Base-by-base conservation (phyloP, 2,113 vertebrate genomes). In the Phalacrocorax carbo region DNA sequence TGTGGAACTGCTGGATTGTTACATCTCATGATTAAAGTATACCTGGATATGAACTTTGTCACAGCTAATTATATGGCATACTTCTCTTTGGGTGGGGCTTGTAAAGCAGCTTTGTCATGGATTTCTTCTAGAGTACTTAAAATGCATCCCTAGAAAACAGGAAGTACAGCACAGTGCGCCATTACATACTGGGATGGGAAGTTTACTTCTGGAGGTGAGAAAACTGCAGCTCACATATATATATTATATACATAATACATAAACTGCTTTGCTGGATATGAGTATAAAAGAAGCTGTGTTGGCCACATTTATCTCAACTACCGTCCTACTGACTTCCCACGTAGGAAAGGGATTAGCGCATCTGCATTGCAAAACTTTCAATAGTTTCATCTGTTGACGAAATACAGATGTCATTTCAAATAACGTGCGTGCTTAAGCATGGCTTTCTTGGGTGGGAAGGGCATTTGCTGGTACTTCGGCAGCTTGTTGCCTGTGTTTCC, bases 371-470 rank as follows among this genome's bases (percentile, higher is more conserved):
- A 68, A 76, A 72, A 42, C 32, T 83, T 51, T 48, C 7, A 46
- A 0, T 42, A n/a, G 14, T 55, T 55, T 54, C 40, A 22, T 6
- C 60, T 82, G 40, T 17, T 65, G 21, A 3, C 54, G 44, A 64
- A 55, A 27, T 32, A 36, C 32, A 51, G 52, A 5, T 66, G 61
- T 55, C 18, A 72, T n/a, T 65, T 55, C 58, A 72, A 64, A 60
- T 44, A 57, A 9, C 0, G 1, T 10, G 13, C 13, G 0, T 2
- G 9, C 9, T 29, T 3, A 10, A 36, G 52, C 5, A 2, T 29
- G 68, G 38, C 44, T 72, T 54, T 55, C 48, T 51, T n/a, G 38
- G 58, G 9, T 0, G 16, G 26, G 29, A 23, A 29, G 64, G 46
- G 27, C 30, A 11, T 36, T 48, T 71, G 25, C 38, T 5, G 4